Percentiles rank a stretch among this genome's conserved stretches.
Conservation (phyloP, 2,888 invertebrate species). For the Rutpela maculata region DNA sequence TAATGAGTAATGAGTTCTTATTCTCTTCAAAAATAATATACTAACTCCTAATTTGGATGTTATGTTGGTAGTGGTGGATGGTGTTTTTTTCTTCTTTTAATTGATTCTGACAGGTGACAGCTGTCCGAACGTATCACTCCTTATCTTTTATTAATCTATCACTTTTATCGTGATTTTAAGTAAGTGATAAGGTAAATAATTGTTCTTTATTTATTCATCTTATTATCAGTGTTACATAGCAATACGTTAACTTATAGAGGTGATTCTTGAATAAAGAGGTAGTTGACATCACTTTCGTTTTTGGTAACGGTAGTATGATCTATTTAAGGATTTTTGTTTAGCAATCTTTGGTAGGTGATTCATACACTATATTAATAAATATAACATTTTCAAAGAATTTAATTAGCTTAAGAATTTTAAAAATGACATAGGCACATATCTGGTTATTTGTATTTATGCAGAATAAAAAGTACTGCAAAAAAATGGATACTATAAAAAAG, state of each 20-base stretch:
- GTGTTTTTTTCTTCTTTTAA: neutral
- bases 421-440: neutral
- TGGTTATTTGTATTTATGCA: neutral
- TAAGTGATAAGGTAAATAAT: constrained; percentile 30
- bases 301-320: constrained; percentile 26
- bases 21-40: no score
- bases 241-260: neutral
- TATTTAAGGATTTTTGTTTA: constrained; percentile 34
- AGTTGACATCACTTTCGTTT: constrained; percentile 27
- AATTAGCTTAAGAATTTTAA: neutral
- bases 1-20: no score
- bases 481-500: neutral
- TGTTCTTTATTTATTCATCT: constrained; percentile 11
- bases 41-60: neutral
- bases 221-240: neutral
- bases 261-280: neutral
- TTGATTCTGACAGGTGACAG: constrained; percentile 22
- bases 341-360: constrained; percentile 5
- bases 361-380: neutral
- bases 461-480: neutral
- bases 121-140: neutral
- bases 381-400: neutral
- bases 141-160: neutral
- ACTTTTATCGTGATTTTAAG: neutral
- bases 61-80: neutral